Evolutionary conservation across 2,113 vertebrate genomes (phyloP).

Genomic region (Sceloporus tristichus): DNA sequence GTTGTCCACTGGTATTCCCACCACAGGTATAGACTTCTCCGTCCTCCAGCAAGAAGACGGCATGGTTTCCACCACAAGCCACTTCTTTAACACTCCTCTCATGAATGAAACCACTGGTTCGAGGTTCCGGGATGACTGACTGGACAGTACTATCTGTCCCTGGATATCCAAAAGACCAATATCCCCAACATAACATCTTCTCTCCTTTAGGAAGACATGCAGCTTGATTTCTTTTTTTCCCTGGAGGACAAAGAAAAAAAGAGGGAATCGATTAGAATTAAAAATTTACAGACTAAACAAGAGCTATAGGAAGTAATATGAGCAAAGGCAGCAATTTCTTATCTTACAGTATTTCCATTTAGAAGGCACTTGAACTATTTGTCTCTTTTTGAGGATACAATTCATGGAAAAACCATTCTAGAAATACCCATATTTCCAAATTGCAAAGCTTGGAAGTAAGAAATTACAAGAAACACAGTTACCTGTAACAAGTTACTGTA

Average conservation of each 20-base stretch:
- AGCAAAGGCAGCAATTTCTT: slow-evolving; percentile 42
- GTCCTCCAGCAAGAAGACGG: slow-evolving; percentile 90
- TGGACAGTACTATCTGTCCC: slow-evolving; percentile 82
- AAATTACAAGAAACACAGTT: too few species aligned
- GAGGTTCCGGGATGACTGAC: slow-evolving; percentile 85
- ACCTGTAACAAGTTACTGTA: too few species aligned
- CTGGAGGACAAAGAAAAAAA: slow-evolving; percentile 47
- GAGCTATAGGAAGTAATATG: neutral
- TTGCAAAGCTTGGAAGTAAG: too few species aligned
- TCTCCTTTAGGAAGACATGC: slow-evolving; percentile 79
- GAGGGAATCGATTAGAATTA: slow-evolving; percentile 16
- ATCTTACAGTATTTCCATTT: neutral
- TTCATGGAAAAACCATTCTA: neutral
- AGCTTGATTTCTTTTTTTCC: slow-evolving; percentile 57
- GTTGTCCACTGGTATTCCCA: slow-evolving; percentile 91
- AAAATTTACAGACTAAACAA: neutral
- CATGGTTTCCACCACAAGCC: slow-evolving; percentile 90
- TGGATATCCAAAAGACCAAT: slow-evolving; percentile 90
- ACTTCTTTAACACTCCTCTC: slow-evolving; percentile 88
- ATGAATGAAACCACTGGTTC: slow-evolving; percentile 81
- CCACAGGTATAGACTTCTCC: slow-evolving; percentile 95
- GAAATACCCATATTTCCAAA: neutral
- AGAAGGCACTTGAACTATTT: neutral
- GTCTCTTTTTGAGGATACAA: too few species aligned
- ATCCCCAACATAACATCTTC: slow-evolving; percentile 97